phyloP scores from a whole-genome alignment of 2,113 vertebrate genomes.

The Chionomys nivalis region DNA sequence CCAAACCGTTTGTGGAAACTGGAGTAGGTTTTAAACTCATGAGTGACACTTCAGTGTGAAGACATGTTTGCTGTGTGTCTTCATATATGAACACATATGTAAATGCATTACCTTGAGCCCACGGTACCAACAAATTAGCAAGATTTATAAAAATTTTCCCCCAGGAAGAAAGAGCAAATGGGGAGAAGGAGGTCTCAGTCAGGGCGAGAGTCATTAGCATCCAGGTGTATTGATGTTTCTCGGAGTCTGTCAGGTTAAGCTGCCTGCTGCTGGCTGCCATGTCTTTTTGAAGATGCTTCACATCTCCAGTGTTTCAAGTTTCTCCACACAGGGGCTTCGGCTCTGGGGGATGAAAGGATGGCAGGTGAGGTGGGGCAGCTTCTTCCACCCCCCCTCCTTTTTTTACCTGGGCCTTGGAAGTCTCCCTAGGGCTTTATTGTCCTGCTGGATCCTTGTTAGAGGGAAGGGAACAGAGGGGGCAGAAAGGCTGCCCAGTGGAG shows the following conservation, averaged over 20 bases:
- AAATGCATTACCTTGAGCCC: not conserved
- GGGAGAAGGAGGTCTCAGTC: not conserved
- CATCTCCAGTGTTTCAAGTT: conserved; percentile 53
- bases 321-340: not conserved
- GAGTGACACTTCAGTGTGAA: conserved; percentile 14
- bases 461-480: not conserved
- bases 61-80: not conserved
- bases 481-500: not conserved
- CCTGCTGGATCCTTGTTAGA: not conserved
- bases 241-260: conserved; percentile 49
- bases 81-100: not conserved
- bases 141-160: not conserved
- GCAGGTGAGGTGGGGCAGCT: not conserved
- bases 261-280: conserved; percentile 22
- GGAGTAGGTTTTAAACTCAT: conserved; percentile 8
- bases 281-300: conserved; percentile 62
- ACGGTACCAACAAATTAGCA: not conserved
- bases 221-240: conserved; percentile 55
- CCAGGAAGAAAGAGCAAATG: not conserved
- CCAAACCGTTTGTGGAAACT: not conserved
- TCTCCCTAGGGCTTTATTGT: not conserved
- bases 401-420: not conserved
- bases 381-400: not conserved
- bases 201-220: conserved; percentile 55
- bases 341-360: conserved; percentile 55